Evolutionary conservation across 2,113 vertebrate genomes (phyloP), one percentile per base, ranked within the genome.

Genomic region (Myodes glareolus): DNA sequence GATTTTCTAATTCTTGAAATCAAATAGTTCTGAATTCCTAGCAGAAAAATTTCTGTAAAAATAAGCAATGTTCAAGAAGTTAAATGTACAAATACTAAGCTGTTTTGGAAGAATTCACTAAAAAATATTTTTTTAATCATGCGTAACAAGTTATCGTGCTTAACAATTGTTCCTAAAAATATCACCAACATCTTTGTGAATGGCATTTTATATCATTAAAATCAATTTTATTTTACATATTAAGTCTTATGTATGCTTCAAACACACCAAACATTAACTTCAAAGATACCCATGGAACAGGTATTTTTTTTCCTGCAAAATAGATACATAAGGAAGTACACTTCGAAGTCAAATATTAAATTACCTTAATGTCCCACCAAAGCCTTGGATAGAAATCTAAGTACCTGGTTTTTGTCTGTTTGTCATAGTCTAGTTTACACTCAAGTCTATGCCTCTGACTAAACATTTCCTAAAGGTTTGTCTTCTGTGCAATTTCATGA

Each of bases 151-250:
- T 96, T 92, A 96, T 95, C 55, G 19, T 19, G 55, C 55, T 58
- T 58, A 92, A 4, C 91, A 61, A 88, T 78, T 92, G 11, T n/a
- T n/a, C 5, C 92, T 61, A 75, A 88, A 50, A 72, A 75, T 63
- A 75, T 90, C 75, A 97, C 73, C 72, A 92, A 95, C 1, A 6
- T 7, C 52, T 86, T 78, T 75, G 31, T 96, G 94, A 96, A 29
- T 97, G 91, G 7, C 92, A 94, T 91, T 94, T 96, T 67, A 90
- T 96, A 67, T 96, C 96, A 96, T 95, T 94, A 65, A 96, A 97
- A 94, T 96, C 42, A 58, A 96, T 95, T 96, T 67, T 92, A 70
- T 63, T 94, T 90, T 96, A 96, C 13, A 92, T 14, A 87, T 7
- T 90, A 65, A 68, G 14, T 86, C 91, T 96, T 94, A 39, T 95